These are phyloP conservation scores for Oplegnathus fasciatus DNA, from an alignment of 2,113 vertebrate genomes.

Conservation along the genomic window DNA sequence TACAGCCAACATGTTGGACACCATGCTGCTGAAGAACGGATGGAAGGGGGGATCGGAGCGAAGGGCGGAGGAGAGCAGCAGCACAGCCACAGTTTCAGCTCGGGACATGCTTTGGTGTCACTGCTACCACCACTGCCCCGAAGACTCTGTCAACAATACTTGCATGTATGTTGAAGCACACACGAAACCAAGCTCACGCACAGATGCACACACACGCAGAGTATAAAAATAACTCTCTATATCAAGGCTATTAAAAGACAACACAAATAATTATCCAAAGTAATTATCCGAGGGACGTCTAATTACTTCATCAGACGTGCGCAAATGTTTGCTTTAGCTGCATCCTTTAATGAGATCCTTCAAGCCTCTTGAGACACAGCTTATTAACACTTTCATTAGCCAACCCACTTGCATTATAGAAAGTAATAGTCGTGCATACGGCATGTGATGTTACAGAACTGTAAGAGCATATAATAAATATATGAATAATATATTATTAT, in stretches of 20 bases:
- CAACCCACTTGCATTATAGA: background rate
- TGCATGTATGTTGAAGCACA: slow-evolving; percentile 80
- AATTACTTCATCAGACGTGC: slow-evolving; percentile 11
- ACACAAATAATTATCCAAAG: slow-evolving; percentile 4
- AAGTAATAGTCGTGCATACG: background rate
- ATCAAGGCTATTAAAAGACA: background rate
- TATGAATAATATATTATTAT: background rate
- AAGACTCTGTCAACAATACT: slow-evolving; percentile 93
- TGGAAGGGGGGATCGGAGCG: slow-evolving; percentile 87
- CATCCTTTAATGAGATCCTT: slow-evolving; percentile 16
- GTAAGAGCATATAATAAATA: background rate
- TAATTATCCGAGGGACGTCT: slow-evolving; percentile 3
- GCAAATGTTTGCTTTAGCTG: slow-evolving; percentile 30
- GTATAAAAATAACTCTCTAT: background rate
- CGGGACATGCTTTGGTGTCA: slow-evolving; percentile 90
- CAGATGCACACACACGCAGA: background rate
- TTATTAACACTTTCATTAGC: background rate
- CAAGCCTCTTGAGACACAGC: background rate
- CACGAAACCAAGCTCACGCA: background rate
- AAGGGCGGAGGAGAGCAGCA: slow-evolving; percentile 85
- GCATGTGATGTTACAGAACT: background rate
- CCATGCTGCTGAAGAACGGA: slow-evolving; percentile 91
- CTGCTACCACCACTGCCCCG: slow-evolving; percentile 95
- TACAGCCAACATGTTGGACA: slow-evolving; percentile 87
- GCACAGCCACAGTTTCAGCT: slow-evolving; percentile 78